Evolutionary conservation across 2,113 vertebrate species (phyloP).

Genomic region (Ailurus styani): DNA sequence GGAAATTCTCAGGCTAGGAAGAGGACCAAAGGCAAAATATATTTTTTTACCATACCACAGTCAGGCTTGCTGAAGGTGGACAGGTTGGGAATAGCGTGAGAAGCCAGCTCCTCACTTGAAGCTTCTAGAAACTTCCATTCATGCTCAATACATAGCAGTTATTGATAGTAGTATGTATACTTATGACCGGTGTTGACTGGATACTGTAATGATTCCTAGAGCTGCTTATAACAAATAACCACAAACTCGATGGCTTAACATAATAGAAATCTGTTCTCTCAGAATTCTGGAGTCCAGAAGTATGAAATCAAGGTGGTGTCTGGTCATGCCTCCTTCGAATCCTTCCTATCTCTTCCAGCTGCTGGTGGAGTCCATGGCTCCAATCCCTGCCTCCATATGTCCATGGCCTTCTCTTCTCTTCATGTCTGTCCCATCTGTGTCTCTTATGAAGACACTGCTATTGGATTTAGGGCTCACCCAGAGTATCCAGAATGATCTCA

Average conservation of each 20-base stretch:
- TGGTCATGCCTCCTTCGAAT: background rate
- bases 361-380: background rate
- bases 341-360: background rate
- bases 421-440: background rate
- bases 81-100: background rate
- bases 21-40: background rate
- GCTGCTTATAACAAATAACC: background rate
- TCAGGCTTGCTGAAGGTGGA: background rate
- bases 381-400: background rate
- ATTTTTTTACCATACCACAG: background rate
- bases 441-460: background rate
- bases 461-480: background rate
- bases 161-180: too few relatives aligned
- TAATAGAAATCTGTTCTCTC: background rate
- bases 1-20: background rate
- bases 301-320: background rate
- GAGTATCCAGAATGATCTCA: background rate
- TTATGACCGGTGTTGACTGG: background rate
- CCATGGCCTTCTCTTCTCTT: background rate
- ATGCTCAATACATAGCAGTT: background rate
- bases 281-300: background rate
- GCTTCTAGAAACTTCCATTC: background rate
- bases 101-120: background rate
- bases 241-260: background rate
- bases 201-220: background rate